Base-by-base conservation (phyloP, 2,113 vertebrate species). In the Trematocara stigmaticum region DNA sequence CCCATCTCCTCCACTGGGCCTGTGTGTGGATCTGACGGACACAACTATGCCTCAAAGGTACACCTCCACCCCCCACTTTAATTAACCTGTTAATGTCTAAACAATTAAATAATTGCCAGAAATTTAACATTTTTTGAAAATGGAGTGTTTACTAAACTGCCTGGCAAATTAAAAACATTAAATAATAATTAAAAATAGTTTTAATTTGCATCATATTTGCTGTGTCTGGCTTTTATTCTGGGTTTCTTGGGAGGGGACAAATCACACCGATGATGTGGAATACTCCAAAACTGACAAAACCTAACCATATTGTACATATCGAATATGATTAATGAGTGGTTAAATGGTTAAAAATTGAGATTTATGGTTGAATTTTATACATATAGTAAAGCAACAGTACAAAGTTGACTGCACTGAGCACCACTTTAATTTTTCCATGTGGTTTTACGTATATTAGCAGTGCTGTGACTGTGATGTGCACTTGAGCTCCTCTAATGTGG, bases 1-100 rank as follows among this genome's bases (percentile, higher is more conserved):
- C 97, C 97, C 29, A 93, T 97, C 74, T 96, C 97, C 78, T 96
- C 97, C 10, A 95, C 96, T 0, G 96, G 97, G 0, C 96, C 98
- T 0, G 97, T 99, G 93, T 99, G 99, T 1, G 98, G 98, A 88
- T 98, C 99, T 0, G 99, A 99, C 2, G 98, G 98, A 78, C 98
- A 99, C 92, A 99, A 98, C 49, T 99, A 99, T 69, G 98, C 97
- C 92, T 99, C 99, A 0, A 96, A 97, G 97, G 99, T 99, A 96
- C 29, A 78, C 47, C 45, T 49, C 13, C 45, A 47, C 4, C 4
- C 6, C 15, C 20, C 9, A 76, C 15, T 76, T 18, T 76, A 49
- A 76, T 66, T 38, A 66, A 66, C 61, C 34, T 66, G 61, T 66
- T 66, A 3, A 66, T 38, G 34, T 66, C 61, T 66, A 38, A 66